These are phyloP conservation scores for Larimichthys crocea DNA, from an alignment of 2,113 vertebrate species.

Conservation along the genomic window DNA sequence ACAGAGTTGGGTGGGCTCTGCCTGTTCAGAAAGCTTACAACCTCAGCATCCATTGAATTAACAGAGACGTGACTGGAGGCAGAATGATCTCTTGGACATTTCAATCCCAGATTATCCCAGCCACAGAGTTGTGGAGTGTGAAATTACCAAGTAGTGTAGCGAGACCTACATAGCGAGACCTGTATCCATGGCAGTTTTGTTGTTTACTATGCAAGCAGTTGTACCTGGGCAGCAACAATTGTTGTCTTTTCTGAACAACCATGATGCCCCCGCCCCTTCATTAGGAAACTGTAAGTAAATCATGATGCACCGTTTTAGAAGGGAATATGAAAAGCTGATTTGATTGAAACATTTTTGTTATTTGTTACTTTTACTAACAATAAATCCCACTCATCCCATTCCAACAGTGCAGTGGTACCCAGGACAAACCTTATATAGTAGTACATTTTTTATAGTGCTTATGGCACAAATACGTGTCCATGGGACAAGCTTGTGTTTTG, in stretches of 20 bases:
- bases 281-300: not conserved
- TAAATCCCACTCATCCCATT: no score
- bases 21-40: not conserved
- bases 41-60: slow-evolving; percentile 8
- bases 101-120: slow-evolving; percentile 46
- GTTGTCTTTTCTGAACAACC: not conserved
- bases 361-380: no score
- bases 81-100: slow-evolving; percentile 30
- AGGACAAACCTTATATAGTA: no score
- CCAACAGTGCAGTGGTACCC: no score
- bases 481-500: no score
- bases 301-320: not conserved
- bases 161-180: slow-evolving; percentile 45
- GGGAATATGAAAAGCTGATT: not conserved
- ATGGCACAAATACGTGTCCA: no score
- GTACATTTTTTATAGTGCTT: no score
- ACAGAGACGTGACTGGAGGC: not conserved
- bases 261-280: not conserved
- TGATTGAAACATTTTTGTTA: not conserved
- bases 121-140: slow-evolving; percentile 39
- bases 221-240: not conserved
- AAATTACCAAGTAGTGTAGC: slow-evolving; percentile 47
- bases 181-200: slow-evolving; percentile 55
- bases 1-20: not conserved
- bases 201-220: slow-evolving; percentile 13